Evolutionary conservation across 2,797 vertebrate genomes (phyloP).

Genomic region (Sciurus carolinensis): DNA sequence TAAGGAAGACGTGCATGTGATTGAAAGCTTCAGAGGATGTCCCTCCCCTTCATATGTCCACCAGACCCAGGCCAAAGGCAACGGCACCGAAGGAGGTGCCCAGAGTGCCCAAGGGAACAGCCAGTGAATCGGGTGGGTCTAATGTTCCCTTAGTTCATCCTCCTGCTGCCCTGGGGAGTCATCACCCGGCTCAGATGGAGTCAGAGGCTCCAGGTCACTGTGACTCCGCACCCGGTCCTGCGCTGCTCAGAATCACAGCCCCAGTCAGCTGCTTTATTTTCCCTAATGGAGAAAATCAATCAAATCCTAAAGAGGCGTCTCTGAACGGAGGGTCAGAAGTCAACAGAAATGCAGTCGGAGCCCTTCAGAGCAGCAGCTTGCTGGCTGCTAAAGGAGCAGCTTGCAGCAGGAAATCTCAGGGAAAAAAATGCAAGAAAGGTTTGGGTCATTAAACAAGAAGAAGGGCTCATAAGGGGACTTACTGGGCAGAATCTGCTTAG

Average conservation of each 20-base stretch:
- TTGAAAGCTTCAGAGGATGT: not conserved
- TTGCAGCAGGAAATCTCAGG: not conserved
- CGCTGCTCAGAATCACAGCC: not conserved
- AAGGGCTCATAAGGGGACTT: not conserved
- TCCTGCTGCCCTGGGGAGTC: not conserved
- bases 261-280: not conserved
- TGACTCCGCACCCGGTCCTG: not conserved
- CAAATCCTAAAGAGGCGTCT: not conserved
- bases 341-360: not conserved
- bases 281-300: conserved; percentile 48
- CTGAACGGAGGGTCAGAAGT: not conserved
- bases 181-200: not conserved
- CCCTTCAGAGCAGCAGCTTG: not conserved
- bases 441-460: not conserved
- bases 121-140: not conserved
- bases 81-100: not conserved
- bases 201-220: not conserved
- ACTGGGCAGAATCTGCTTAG: not conserved
- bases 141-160: not conserved
- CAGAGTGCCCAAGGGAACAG: not conserved
- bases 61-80: not conserved
- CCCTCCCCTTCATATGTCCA: not conserved
- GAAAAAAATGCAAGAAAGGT: conserved; percentile 13
- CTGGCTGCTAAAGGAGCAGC: not conserved
- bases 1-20: not conserved